Evolutionary conservation across 2,113 vertebrate species (phyloP).

Genomic region (Atlantisia rogersi): DNA sequence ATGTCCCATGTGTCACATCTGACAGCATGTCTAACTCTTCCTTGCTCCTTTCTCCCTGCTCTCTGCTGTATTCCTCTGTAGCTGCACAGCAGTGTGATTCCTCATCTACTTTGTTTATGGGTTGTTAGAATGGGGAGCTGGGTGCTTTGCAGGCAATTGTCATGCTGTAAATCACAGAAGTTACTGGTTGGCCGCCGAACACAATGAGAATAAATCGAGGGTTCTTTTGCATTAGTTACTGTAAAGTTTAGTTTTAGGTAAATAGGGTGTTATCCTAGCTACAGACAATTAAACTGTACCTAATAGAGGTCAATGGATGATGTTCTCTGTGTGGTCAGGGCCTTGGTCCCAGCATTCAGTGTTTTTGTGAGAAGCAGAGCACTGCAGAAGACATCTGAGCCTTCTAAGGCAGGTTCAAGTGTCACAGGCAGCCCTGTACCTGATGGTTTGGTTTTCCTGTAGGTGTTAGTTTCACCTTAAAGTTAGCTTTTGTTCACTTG

Average conservation of each 20-base stretch:
- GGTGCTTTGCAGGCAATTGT: background rate
- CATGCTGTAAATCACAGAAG: background rate
- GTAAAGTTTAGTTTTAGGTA: background rate
- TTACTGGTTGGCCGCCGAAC: background rate
- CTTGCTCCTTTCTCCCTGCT: background rate
- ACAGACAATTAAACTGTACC: background rate
- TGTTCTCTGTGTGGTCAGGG: background rate
- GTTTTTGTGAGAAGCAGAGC: background rate
- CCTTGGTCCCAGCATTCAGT: accelerated
- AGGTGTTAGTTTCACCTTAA: background rate
- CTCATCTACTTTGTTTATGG: background rate
- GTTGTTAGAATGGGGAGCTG: accelerated
- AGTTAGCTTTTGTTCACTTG: background rate
- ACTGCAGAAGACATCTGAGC: background rate
- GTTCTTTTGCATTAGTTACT: background rate
- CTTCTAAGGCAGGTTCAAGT: background rate
- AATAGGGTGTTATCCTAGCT: background rate
- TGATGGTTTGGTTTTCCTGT: accelerated
- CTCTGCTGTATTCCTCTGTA: background rate
- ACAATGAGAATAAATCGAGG: background rate
- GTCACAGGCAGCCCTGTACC: background rate
- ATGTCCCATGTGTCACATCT: background rate
- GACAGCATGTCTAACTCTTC: accelerated
- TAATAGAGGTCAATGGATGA: background rate
- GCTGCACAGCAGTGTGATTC: background rate